Evolutionary conservation across 2,113 vertebrate species (phyloP).

Genomic region (Mirounga angustirostris): DNA sequence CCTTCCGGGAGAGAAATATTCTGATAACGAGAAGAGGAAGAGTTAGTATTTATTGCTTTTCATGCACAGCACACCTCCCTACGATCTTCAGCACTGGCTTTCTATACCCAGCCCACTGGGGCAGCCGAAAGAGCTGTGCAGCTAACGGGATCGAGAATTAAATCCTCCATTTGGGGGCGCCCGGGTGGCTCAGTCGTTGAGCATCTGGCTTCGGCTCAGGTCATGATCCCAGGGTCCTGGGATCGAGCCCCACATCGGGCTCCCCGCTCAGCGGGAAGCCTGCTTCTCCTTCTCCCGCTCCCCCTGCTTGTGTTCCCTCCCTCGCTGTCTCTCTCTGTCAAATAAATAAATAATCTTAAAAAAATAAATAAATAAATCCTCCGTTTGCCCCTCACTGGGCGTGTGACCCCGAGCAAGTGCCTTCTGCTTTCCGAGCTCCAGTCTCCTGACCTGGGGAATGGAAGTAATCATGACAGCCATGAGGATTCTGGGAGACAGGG

Average conservation of each 20-base stretch:
- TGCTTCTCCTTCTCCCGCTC: no score
- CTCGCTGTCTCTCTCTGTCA: no score
- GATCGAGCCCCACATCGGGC: no score
- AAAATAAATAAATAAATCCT: not conserved
- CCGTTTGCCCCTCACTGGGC: not conserved
- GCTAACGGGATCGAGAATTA: not conserved
- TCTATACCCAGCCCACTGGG: not conserved
- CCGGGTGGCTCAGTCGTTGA: no score
- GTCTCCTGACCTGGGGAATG: not conserved
- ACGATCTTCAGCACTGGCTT: constrained; percentile 28
- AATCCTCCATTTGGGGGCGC: not conserved
- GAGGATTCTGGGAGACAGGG: not conserved
- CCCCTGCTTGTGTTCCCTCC: no score
- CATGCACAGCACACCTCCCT: not conserved
- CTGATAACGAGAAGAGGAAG: not conserved
- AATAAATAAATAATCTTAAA: no score
- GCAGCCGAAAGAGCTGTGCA: not conserved
- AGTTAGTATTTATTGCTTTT: not conserved
- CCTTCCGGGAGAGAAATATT: constrained; percentile 40
- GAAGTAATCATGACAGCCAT: not conserved
- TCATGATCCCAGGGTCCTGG: no score
- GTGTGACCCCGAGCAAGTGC: not conserved
- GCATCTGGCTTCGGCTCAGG: no score
- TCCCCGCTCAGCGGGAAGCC: no score
- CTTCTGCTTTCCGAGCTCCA: not conserved